Evolutionary conservation across 2,888 invertebrate species (phyloP).

Genomic region (Tenodera sinensis): DNA sequence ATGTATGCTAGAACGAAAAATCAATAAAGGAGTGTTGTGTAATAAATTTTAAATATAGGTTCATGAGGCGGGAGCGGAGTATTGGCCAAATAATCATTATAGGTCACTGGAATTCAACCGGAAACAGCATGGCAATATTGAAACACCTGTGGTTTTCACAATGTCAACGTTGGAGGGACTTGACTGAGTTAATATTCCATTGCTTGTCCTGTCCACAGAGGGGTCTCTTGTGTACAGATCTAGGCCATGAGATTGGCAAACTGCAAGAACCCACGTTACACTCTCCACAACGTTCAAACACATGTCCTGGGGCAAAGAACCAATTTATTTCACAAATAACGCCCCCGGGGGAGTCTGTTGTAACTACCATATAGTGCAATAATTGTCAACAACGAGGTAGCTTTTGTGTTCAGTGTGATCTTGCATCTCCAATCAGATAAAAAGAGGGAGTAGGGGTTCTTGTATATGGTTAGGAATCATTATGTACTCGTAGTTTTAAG

Average conservation of each 20-base stretch:
- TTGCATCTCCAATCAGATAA: too few species aligned
- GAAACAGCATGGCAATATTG: neutral
- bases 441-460: too few species aligned
- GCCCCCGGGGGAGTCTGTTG: too few species aligned
- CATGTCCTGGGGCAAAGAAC: neutral
- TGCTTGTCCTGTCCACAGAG: neutral
- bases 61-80: neutral
- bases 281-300: neutral
- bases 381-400: too few species aligned
- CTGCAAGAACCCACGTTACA: neutral
- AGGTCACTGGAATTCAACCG: neutral
- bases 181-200: neutral
- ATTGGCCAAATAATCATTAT: neutral
- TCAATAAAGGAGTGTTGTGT: neutral
- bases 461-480: too few species aligned
- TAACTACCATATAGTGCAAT: too few species aligned
- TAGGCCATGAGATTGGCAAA: neutral
- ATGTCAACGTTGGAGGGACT: neutral
- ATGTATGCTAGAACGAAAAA: too few species aligned
- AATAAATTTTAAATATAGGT: neutral
- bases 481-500: too few species aligned
- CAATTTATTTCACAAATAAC: too few species aligned
- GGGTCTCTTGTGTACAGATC: neutral
- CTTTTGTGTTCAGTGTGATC: too few species aligned
- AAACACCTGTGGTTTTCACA: neutral